These are phyloP conservation scores for Plestiodon gilberti DNA, from an alignment of 2,113 vertebrate species.

Conservation along the genomic window DNA sequence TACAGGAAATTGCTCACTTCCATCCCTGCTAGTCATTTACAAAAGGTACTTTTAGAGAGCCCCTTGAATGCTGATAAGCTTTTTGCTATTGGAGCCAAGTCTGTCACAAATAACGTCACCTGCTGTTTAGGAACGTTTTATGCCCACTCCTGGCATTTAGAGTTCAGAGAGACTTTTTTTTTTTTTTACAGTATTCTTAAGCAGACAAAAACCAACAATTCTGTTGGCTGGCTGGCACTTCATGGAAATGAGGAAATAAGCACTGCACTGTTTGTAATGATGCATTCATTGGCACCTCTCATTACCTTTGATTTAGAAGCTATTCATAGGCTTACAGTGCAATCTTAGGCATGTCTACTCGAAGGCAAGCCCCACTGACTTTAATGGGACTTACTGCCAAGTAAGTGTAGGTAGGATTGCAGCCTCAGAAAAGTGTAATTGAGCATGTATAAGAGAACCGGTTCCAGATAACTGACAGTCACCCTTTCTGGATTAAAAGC, in stretches of 20 bases:
- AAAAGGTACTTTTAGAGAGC: constrained; percentile 68
- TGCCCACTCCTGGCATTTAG: constrained; percentile 59
- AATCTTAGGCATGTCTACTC: no score
- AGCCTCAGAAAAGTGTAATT: background rate
- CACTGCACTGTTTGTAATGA: background rate
- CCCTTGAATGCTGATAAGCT: constrained; percentile 61
- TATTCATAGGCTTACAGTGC: background rate
- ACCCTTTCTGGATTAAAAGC: background rate
- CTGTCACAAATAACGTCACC: constrained; percentile 69
- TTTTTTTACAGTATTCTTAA: constrained; percentile 67
- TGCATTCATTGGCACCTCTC: background rate
- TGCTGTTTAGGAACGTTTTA: constrained; percentile 72
- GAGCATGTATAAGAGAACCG: background rate
- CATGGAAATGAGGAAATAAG: background rate
- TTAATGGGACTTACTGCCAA: no score
- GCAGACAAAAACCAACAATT: constrained; percentile 22
- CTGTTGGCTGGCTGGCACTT: background rate
- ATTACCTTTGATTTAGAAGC: background rate
- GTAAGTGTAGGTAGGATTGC: background rate
- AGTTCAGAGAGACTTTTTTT: constrained; percentile 75
- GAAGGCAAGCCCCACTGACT: no score
- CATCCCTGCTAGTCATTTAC: constrained; percentile 70
- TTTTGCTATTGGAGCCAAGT: constrained; percentile 61
- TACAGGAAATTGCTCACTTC: constrained; percentile 81
- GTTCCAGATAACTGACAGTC: background rate